Evolutionary conservation across 2,888 invertebrate species (phyloP).

Genomic region (Pantelozetes paolii): DNA sequence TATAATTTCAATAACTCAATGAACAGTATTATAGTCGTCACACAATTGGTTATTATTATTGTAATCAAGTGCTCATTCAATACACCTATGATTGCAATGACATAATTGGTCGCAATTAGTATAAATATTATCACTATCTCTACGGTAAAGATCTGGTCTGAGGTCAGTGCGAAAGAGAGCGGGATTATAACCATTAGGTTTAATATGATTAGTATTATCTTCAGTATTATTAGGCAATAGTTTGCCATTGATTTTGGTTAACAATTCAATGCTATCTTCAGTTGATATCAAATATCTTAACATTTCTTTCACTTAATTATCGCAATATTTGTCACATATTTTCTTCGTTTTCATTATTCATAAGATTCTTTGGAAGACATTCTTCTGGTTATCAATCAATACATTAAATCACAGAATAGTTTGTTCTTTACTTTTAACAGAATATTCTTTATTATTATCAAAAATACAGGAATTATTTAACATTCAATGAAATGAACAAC

Average conservation of each 20-base stretch:
- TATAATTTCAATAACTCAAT: constrained; percentile 17
- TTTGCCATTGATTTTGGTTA: neutral
- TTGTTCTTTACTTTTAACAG: too few relatives aligned
- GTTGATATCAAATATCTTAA: too few relatives aligned
- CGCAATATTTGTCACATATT: too few relatives aligned
- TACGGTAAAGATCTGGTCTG: neutral
- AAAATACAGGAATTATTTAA: too few relatives aligned
- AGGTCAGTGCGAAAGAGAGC: constrained; percentile 3
- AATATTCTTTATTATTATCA: too few relatives aligned
- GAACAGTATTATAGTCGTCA: constrained; percentile 28
- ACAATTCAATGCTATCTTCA: too few relatives aligned
- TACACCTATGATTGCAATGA: constrained; percentile 18
- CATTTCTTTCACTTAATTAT: too few relatives aligned
- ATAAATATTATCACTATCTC: neutral
- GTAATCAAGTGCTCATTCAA: constrained; percentile 7
- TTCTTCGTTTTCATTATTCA: too few relatives aligned
- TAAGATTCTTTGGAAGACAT: too few relatives aligned
- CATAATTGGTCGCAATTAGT: constrained; percentile 14
- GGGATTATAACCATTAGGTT: constrained; percentile 29
- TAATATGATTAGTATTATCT: constrained; percentile 5
- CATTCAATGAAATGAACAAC: too few relatives aligned
- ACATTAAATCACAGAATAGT: too few relatives aligned
- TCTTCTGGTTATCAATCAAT: too few relatives aligned
- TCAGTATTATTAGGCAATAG: constrained; percentile 9
- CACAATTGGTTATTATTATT: constrained; percentile 25